Conservation (phyloP, 1,140 invertebrate species). For the Microplitis mediator region DNA sequence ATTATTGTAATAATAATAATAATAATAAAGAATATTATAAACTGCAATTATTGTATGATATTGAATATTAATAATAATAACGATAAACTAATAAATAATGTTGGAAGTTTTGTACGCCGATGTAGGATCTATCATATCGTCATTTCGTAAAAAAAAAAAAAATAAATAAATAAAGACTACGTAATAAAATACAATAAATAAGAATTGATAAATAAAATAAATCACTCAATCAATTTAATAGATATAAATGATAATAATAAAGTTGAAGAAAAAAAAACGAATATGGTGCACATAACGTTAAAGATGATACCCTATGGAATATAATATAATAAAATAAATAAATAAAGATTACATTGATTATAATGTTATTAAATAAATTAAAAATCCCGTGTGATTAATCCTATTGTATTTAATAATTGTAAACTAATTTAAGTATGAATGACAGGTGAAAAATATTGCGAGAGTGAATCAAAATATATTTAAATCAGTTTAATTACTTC, state of each 20-base stretch:
- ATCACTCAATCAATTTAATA: conserved; percentile 25
- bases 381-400: conserved; percentile 28
- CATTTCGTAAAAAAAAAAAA: conserved; percentile 34
- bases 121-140: conserved; percentile 57
- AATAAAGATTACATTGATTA: conserved; percentile 20
- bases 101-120: conserved; percentile 41
- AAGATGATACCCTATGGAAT: conserved; percentile 4
- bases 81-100: neutral
- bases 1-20: neutral
- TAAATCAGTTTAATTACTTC: too few species aligned
- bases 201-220: conserved; percentile 17
- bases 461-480: too few species aligned
- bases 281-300: conserved; percentile 25
- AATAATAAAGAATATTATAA: neutral
- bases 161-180: neutral
- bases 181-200: conserved; percentile 36
- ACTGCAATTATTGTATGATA: neutral
- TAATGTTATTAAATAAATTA: conserved; percentile 20
- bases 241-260: neutral
- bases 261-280: conserved; percentile 3
- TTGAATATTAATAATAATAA: neutral
- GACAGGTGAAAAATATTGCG: neutral
- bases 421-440: neutral
- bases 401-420: conserved; percentile 15
- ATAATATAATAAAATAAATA: neutral